Evolutionary conservation across 64 coral and sea anemone genomes (phyloP), one percentile per base, ranked within the genome.

Genomic region (Montipora sp.): DNA sequence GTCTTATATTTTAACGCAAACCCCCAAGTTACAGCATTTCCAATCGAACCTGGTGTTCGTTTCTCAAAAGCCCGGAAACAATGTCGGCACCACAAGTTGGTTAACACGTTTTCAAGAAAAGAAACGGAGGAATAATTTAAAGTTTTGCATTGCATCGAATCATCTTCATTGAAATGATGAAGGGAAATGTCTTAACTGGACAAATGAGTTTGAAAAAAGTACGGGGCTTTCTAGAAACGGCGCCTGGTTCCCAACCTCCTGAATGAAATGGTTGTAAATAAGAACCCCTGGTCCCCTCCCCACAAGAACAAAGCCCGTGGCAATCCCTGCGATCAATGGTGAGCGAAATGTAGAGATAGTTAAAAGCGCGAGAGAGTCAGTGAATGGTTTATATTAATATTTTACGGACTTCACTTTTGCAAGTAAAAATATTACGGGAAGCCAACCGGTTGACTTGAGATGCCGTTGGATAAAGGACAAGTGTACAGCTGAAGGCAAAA

Each of bases 301-400:
- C 53, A 57, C 6, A 57, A 8, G 53, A 57, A 57, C 53, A 15
- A 63, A 16, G 14, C 59, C 3, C 59, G 10, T 63, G 68, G 20
- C 21, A 71, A 23, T 19, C 21, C 68, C 68, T 19, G 18, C 19
- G 14, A 72, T 50, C 21, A 50, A 15, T 50, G 61, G 61, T 21
- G 44, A 85, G 8, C 53, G 11, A 11, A 85, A 22, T 19, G 18
- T 49, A 85, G 59, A 71, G 59, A 71, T 19, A 85, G 60, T 19
- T 15, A 19, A 63, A 57, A 57, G 53, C 53, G 23, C 81, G 58
- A 71, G 61, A 69, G 65, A 85, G 82, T 36, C 27, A 36, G 27
- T 70, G 82, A 67, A 71, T 72, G 71, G 65, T 85, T 71, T 70
- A 61, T 50, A 21, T 70, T 85, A 85, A 63, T 16, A 70, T 72